Conservation (phyloP, 2,797 vertebrate genomes). For the Manis javanica region DNA sequence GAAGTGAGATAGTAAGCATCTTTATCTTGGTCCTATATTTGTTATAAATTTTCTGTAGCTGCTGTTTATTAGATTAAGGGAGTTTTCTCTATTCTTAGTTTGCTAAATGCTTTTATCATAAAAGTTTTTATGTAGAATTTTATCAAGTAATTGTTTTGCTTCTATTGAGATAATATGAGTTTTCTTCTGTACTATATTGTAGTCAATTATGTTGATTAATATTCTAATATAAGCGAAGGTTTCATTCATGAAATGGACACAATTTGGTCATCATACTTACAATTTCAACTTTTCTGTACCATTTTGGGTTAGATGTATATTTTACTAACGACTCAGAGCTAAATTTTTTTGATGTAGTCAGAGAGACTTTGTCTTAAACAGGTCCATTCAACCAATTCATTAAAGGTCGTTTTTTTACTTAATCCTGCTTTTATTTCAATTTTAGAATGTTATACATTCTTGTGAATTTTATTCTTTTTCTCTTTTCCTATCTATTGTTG, state of each 20-base stretch:
- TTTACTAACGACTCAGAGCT: neutral
- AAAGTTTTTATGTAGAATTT: neutral
- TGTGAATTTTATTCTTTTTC: neutral
- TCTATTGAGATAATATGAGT: neutral
- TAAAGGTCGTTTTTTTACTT: neutral
- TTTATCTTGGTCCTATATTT: neutral
- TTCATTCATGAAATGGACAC: neutral
- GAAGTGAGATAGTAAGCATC: neutral
- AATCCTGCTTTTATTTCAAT: neutral
- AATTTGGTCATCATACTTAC: neutral
- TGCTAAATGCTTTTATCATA: neutral
- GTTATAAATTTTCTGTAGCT: neutral
- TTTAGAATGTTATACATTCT: neutral
- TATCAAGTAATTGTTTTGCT: constrained; percentile 10
- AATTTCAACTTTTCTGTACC: neutral
- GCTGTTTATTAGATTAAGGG: neutral
- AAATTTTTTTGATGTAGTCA: neutral
- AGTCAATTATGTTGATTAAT: neutral
- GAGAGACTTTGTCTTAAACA: neutral
- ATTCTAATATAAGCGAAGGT: neutral
- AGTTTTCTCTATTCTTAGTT: neutral
- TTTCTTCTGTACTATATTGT: neutral
- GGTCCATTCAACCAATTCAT: neutral
- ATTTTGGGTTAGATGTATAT: neutral
- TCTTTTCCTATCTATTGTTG: neutral